A percentile compares a stretch with the other conserved stretches of the same genome.
phyloP scores from a whole-genome alignment of 2,113 vertebrate genomes.

The Lamprologus callipterus region DNA sequence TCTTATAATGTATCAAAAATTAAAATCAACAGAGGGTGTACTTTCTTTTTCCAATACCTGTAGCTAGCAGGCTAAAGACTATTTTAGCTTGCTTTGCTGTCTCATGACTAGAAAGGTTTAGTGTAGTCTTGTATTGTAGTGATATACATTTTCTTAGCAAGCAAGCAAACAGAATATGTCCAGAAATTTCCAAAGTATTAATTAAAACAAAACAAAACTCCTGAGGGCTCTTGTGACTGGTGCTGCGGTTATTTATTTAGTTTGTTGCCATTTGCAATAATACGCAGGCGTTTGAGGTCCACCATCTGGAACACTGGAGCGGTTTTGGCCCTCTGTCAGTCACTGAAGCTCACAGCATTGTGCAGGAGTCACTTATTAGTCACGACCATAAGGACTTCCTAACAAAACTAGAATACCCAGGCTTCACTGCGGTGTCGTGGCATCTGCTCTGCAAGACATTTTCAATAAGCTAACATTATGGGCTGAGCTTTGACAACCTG shows the following conservation, averaged over 20 bases:
- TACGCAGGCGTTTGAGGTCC: background rate
- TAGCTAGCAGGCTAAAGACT: background rate
- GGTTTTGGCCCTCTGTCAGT: background rate
- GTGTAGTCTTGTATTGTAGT: background rate
- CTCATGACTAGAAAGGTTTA: background rate
- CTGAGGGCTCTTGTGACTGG: background rate
- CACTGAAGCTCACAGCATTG: background rate
- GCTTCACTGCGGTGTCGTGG: background rate
- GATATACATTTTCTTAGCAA: background rate
- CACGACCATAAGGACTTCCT: conserved; percentile 1
- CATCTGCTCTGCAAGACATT: background rate
- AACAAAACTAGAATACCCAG: background rate
- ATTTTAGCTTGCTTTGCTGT: background rate
- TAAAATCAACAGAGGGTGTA: background rate
- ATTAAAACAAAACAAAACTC: background rate
- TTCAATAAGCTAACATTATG: background rate
- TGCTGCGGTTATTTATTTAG: background rate
- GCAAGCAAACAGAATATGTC: background rate
- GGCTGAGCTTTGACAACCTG: background rate
- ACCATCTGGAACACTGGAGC: conserved; percentile 21
- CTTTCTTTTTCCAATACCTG: background rate
- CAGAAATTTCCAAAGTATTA: background rate
- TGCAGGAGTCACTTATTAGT: conserved; percentile 1
- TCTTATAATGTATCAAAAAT: background rate
- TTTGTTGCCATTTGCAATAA: conserved; percentile 24